Evolutionary conservation across 2,113 vertebrate species (phyloP), one percentile per base, ranked within the genome.

Genomic region (Pitta sordida): DNA sequence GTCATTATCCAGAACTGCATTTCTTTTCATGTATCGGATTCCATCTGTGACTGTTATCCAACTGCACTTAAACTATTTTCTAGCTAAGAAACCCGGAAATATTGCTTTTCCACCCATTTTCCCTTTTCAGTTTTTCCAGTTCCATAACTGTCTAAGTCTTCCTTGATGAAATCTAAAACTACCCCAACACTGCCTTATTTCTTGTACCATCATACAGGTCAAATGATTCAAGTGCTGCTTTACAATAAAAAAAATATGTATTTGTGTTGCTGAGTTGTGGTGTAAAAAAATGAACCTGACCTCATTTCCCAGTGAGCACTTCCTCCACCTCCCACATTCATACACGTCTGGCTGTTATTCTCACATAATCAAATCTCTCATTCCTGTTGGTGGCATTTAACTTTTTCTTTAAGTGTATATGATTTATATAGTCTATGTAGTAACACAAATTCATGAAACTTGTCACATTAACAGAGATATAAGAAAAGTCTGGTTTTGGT

Each of bases 21-120:
- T 91, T 91, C 56, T 91, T 76, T 85, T 82, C 48, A 60, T 12
- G 32, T 52, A 92, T 71, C 70, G 79, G 34, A 91, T 79, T 82
- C 74, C 58, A 91, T 60, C 70, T 93, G 65, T 87, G 83, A 84
- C 77, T 59, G 16, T 43, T 84, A 48, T 18, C 79, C 83, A 74
- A 34, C 60, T 55, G 41, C 4, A 2, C 36, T 41, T 18, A 92
- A 39, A 76, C 70, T 79, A 34, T 76, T 71, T 62, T 87, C 75
- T 64, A 89, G 62, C 43, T 55, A 70, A 81, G 77, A 15, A 88
- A 77, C 29, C 46, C n/a, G 41, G 29, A 93, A 93, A 93, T 41
- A 77, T 0, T 73, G 30, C 22, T 83, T 88, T 88, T 49, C 22
- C 37, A 49, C 15, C 30, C 44, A 27, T 83, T 67, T 81, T 79